Conservation (phyloP, 1,140 invertebrate species). For the Helicoverpa armigera region DNA sequence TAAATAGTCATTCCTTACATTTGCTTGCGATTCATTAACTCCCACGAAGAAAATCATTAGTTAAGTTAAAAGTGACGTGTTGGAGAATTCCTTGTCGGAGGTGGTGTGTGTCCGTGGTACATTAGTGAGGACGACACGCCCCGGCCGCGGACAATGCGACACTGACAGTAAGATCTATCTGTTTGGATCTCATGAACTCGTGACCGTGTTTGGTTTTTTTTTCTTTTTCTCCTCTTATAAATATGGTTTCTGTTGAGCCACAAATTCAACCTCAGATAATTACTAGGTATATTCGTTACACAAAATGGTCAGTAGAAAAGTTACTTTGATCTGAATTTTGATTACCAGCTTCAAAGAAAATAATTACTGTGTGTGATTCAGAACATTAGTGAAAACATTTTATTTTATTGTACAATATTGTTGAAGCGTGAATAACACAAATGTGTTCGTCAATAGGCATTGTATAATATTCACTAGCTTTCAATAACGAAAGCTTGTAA, state of each 20-base stretch:
- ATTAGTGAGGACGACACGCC: slow-evolving; percentile 49
- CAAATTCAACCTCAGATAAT: slow-evolving; percentile 40
- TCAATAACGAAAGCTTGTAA: no score
- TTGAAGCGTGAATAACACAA: no score
- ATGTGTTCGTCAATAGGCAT: no score
- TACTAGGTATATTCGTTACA: slow-evolving; percentile 28
- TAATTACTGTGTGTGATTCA: no score
- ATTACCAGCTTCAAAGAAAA: not conserved
- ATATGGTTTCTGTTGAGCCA: slow-evolving; percentile 26
- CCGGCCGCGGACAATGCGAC: slow-evolving; percentile 60
- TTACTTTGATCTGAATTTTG: slow-evolving; percentile 5
- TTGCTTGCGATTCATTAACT: slow-evolving; percentile 45
- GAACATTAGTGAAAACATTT: no score
- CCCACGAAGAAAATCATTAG: slow-evolving; percentile 39
- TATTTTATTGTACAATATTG: no score
- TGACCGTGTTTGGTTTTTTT: slow-evolving; percentile 72
- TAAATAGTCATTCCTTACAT: slow-evolving; percentile 12
- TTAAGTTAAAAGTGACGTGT: slow-evolving; percentile 44
- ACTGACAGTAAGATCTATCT: slow-evolving; percentile 76
- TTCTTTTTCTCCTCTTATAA: slow-evolving; percentile 30
- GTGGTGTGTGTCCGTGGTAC: not conserved
- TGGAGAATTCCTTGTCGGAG: not conserved
- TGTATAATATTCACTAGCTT: no score
- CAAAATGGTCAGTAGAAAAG: slow-evolving; percentile 3
- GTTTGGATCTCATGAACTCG: slow-evolving; percentile 78